phyloP scores from a whole-genome alignment of 35 echinoderm and acorn worm genomes.

The Hemicentrotus pulcherrimus region DNA sequence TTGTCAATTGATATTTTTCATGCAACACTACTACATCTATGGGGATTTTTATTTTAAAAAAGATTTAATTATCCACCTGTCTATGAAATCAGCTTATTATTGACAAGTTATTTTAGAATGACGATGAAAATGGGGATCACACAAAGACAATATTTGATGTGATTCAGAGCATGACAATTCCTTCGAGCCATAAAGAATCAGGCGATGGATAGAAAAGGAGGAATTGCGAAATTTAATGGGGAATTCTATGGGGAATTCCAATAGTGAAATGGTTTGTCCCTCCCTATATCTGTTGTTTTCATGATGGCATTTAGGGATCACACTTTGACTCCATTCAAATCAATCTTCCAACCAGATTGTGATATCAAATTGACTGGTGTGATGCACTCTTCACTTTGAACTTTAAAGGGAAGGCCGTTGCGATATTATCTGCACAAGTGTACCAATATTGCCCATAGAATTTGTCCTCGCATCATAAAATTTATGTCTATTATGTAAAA shows the following conservation, averaged over 20 bases:
- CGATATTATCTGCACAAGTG: neutral
- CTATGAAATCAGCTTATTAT: neutral
- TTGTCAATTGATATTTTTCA: neutral
- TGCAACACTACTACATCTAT: neutral
- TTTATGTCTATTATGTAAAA: too few relatives aligned
- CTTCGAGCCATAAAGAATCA: neutral
- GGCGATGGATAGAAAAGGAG: neutral
- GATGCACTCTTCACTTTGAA: neutral
- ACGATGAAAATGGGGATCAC: neutral
- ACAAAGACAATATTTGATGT: neutral
- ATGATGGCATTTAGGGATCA: neutral
- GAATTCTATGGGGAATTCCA: neutral
- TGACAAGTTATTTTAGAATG: neutral
- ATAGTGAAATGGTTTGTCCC: neutral
- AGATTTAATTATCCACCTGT: neutral
- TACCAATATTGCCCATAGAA: neutral
- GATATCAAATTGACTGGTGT: conserved; percentile 5
- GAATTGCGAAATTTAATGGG: conserved; percentile 10
- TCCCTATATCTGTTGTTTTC: neutral
- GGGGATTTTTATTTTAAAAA: neutral
- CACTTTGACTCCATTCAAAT: neutral
- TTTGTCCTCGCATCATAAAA: too few relatives aligned
- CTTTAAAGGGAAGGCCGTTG: neutral
- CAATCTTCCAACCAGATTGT: neutral
- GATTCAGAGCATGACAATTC: neutral